Evolutionary conservation across 2,888 invertebrate genomes (phyloP).

Genomic region (Parnassius orleans): DNA sequence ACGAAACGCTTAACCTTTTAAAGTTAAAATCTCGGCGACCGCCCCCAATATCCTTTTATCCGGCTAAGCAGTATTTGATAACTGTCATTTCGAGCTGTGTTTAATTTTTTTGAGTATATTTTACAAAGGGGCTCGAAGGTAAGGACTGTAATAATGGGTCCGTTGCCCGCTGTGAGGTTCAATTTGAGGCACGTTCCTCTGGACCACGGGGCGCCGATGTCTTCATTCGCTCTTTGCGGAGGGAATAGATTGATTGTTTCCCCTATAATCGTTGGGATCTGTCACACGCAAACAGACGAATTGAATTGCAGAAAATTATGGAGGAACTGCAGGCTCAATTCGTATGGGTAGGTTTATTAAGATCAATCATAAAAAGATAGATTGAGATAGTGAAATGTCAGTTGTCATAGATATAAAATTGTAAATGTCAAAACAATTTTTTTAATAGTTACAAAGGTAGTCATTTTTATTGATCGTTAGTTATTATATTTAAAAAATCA

Average conservation of each 20-base stretch:
- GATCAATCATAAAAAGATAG: no score
- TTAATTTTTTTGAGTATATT: conserved; percentile 31
- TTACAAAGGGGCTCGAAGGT: conserved; percentile 51
- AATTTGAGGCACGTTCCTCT: conserved; percentile 52
- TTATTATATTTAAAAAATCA: no score
- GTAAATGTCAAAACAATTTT: no score
- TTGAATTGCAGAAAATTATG: conserved; percentile 1
- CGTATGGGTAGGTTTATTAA: no score
- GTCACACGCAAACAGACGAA: conserved; percentile 3
- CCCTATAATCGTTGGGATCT: conserved; percentile 23
- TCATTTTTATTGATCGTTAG: no score
- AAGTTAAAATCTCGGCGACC: conserved; percentile 1
- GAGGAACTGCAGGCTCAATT: not conserved
- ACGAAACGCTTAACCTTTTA: conserved; percentile 1
- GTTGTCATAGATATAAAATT: no score
- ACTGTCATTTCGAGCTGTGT: conserved; percentile 33
- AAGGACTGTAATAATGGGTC: conserved; percentile 41
- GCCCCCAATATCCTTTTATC: conserved; percentile 10
- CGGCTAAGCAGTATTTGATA: conserved; percentile 29
- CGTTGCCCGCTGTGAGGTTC: conserved; percentile 54
- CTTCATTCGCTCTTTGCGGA: conserved; percentile 52
- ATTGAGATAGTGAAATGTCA: no score
- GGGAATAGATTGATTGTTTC: conserved; percentile 31
- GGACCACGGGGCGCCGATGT: conserved; percentile 63
- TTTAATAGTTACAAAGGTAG: no score